Base-by-base conservation (phyloP, 2,888 invertebrate genomes). In the Drosophila infuscata region DNA sequence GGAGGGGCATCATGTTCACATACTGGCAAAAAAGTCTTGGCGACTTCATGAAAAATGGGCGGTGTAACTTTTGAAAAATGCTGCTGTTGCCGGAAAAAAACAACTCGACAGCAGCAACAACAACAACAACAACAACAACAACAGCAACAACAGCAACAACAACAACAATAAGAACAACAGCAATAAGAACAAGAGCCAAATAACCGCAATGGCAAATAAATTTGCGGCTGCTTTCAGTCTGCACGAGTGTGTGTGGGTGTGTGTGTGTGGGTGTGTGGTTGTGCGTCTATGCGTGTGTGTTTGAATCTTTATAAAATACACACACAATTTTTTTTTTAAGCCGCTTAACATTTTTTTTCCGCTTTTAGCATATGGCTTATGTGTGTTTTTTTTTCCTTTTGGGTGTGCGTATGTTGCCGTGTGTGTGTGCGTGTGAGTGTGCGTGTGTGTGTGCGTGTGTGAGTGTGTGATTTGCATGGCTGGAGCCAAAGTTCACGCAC, bases 161-260 rank as follows among this genome's bases (percentile, higher is more conserved):
- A 69, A 41, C 69, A 66, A 63, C 70, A 68, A 54, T 25, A 25
- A 25, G n/a, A n/a, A n/a, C n/a, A n/a, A n/a, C n/a, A 25, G 25
- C 48, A 61, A 41, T 53, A 61, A 56, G 35, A 70, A 62, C 35
- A 71, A 53, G 68, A 62, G 71, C 70, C 76, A 89, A 77, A 84
- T 87, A 85, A 87, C 86, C 86, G 74, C 86, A 89, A 74, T 81
- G 81, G 83, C 90, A 89, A 85, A 87, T 87, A 87, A 82, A 87
- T 89, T 87, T 87, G 86, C 57, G 90, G 90, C 71, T 70, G 70
- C 59, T 59, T 62, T 57, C 66, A 29, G 29, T 35, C 53, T 43
- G 56, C 52, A 60, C 46, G 56, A 52, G 70, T 57, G 35, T 59
- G 57, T 70, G 74, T 59, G 62, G 29, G 63, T 61, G 35, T 52